Base-by-base conservation (phyloP, 2,113 vertebrate genomes). In the Agelaius tricolor region DNA sequence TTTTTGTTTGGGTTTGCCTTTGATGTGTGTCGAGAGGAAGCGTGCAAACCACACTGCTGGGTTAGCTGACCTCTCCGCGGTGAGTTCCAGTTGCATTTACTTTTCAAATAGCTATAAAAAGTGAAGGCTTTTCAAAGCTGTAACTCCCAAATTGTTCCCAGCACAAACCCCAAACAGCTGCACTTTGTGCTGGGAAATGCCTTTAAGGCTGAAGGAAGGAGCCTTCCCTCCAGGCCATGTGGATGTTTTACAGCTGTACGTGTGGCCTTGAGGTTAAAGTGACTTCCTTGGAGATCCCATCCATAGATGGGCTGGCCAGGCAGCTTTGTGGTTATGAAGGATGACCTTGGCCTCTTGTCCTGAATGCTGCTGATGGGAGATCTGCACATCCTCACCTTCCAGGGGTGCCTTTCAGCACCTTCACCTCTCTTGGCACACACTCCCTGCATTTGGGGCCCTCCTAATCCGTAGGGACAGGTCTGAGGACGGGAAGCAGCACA, bases 381-480 rank as follows among this genome's bases (percentile, higher is more conserved):
- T 54, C 7, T 77, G 43, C 43, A 39, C 43, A 59, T 55, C 54
- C 49, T 79, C 54, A 39, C 49, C 63, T 93, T 66, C 20, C 52
- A 65, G 41, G 39, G 15, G 21, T 2, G 2, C 31, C 39, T 91
- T 78, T 63, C 51, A 51, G 39, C 11, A 0, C 24, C 31, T 39
- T 11, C 33, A 9, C 26, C 22, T 61, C 57, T 55, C 37, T 58
- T 19, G 39, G 24, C 13, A 10, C 20, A 5, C 12, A 0, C 35
- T 65, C 10, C 3, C n/a, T 54, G 69, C 8, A 1, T 69, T 80
- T 2, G 13, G n/a, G 49, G 41, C 41, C 11, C 65, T 66, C 0
- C 31, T 26, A 7, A 37, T 10, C 3, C 0, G 0, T 6, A 18
- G 1, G 14, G 59, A 44, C 18, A 15, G 51, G 18, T 16, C 3